Percentiles rank a stretch among this genome's conserved stretches.
phyloP scores from a whole-genome alignment of 2,113 vertebrate species.

The Hemiprocne comata region DNA sequence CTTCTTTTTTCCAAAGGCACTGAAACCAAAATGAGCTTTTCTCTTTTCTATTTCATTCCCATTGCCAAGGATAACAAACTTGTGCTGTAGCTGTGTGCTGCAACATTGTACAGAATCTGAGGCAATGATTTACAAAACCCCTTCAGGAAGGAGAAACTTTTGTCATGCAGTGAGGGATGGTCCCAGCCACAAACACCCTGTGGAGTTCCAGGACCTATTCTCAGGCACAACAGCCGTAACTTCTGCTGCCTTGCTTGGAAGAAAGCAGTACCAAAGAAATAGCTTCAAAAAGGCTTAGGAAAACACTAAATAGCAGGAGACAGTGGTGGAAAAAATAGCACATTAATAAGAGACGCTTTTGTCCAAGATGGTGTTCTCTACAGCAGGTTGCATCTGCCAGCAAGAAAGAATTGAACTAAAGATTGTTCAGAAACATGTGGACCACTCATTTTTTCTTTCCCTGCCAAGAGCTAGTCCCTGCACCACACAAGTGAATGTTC shows the following conservation, averaged over 20 bases:
- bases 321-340: neutral
- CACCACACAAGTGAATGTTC: fast-evolving
- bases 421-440: neutral
- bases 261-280: neutral
- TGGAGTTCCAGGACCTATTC: neutral
- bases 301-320: neutral
- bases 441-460: neutral
- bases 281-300: neutral
- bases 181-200: neutral
- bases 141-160: neutral
- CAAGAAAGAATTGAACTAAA: neutral
- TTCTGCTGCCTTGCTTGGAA: neutral
- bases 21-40: neutral
- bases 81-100: neutral
- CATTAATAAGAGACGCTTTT: neutral
- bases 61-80: neutral
- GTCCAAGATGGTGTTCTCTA: neutral
- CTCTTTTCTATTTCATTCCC: neutral
- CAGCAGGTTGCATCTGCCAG: neutral
- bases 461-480: neutral
- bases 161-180: fast-evolving
- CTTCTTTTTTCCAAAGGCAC: neutral
- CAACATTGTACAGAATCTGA: neutral
- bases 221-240: fast-evolving
- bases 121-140: neutral